Percentiles rank a stretch among this genome's conserved stretches.
Evolutionary conservation across 2,888 invertebrate species (phyloP).

Genomic region (Crematogaster levior): DNA sequence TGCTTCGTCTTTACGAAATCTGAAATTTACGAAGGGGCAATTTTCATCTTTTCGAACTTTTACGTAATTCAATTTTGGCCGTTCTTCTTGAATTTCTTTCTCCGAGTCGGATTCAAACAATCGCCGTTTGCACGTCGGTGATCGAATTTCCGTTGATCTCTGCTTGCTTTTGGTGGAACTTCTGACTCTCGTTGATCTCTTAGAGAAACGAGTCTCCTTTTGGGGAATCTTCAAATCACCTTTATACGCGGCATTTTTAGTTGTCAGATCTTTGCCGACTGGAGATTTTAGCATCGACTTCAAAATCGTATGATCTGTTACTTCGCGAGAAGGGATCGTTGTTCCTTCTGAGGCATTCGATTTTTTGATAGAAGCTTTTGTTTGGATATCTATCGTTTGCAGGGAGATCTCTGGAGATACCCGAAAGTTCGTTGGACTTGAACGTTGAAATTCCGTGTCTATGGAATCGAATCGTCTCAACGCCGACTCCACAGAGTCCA

Average conservation of each 20-base stretch:
- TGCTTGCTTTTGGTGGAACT: slow-evolving; percentile 40
- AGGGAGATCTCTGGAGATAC: slow-evolving; percentile 25
- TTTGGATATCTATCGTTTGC: neutral
- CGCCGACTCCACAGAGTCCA: slow-evolving; percentile 77
- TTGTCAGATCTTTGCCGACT: neutral
- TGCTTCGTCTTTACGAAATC: neutral
- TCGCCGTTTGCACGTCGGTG: slow-evolving; percentile 71
- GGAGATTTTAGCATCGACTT: slow-evolving; percentile 1
- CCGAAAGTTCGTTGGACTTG: slow-evolving; percentile 21
- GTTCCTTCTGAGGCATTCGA: neutral
- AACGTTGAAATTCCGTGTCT: slow-evolving; percentile 63
- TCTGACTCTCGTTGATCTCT: slow-evolving; percentile 19
- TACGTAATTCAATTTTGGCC: neutral
- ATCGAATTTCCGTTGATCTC: slow-evolving; percentile 31
- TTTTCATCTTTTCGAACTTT: slow-evolving; percentile 13
- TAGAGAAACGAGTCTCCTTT: neutral
- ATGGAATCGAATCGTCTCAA: slow-evolving; percentile 77
- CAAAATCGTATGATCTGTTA: neutral
- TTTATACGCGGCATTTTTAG: neutral
- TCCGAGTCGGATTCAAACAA: slow-evolving; percentile 62
- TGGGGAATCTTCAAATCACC: neutral
- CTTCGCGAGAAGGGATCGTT: neutral
- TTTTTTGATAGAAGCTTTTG: slow-evolving; percentile 28
- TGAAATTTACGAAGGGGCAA: neutral
- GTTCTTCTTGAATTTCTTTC: neutral